These are phyloP conservation scores for Theonella swinhoei DNA, from an alignment of 37 sponge, comb jelly and placozoan species.

Conservation along the genomic window DNA sequence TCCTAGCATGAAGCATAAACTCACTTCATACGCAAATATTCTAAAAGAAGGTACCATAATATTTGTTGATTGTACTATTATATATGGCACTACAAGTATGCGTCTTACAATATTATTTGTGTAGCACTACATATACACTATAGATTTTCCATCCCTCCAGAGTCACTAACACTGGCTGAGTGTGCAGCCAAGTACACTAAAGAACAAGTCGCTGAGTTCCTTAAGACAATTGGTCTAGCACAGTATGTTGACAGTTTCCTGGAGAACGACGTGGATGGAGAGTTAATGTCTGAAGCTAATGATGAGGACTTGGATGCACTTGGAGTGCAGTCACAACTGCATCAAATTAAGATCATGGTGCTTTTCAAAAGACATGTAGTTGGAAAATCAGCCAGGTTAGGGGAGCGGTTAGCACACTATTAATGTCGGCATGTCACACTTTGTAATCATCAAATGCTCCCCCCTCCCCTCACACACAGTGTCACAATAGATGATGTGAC, in stretches of 20 bases:
- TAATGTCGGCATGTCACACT: background rate
- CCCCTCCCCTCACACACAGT: background rate
- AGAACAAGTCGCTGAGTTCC: conserved; percentile 47
- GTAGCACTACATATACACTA: too few species aligned
- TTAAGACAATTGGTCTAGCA: conserved; percentile 26
- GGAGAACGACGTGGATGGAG: conserved; percentile 53
- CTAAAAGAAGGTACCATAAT: too few species aligned
- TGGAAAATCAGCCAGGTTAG: background rate
- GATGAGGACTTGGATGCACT: conserved; percentile 34
- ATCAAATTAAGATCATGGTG: conserved; percentile 30
- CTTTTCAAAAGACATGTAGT: background rate
- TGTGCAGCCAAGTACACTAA: background rate
- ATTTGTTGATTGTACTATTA: too few species aligned
- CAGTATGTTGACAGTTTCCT: conserved; percentile 33
- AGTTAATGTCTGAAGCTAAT: conserved; percentile 36
- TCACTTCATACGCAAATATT: too few species aligned
- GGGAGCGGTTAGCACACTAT: too few species aligned
- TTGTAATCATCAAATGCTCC: background rate
- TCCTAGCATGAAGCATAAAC: too few species aligned
- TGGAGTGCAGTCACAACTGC: conserved; percentile 40
- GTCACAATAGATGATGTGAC: conserved; percentile 45
- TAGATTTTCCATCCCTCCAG: too few species aligned
- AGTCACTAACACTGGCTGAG: too few species aligned
- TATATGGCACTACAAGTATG: too few species aligned
- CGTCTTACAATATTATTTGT: too few species aligned